These are phyloP conservation scores for Drosophila sordidula DNA, from an alignment of 2,888 invertebrate genomes.

Conservation along the genomic window DNA sequence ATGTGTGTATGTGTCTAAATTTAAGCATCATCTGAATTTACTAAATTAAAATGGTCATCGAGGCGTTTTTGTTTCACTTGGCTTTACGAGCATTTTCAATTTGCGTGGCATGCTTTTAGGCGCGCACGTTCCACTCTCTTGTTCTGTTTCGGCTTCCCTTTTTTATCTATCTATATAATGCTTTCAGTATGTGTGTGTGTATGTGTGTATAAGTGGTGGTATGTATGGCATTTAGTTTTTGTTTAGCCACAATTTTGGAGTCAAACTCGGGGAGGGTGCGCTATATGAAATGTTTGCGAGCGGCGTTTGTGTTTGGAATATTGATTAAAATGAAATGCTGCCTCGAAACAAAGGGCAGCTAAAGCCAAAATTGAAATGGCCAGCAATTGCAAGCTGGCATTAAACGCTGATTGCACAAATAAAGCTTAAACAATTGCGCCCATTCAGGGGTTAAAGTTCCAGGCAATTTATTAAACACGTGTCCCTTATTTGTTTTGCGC, in stretches of 20 bases:
- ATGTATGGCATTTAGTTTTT: conserved; percentile 69
- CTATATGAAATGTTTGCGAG: conserved; percentile 38
- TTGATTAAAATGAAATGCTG: conserved; percentile 68
- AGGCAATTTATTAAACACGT: conserved; percentile 59
- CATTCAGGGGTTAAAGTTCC: conserved; percentile 16
- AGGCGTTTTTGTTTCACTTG: conserved; percentile 55
- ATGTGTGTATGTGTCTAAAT: conserved; percentile 23
- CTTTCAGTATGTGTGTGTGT: neutral
- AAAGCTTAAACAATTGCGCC: conserved; percentile 53
- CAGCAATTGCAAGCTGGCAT: conserved; percentile 62
- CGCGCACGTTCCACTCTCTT: conserved; percentile 42
- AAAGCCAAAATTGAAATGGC: conserved; percentile 35
- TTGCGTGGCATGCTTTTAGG: conserved; percentile 69
- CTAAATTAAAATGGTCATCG: conserved; percentile 76
- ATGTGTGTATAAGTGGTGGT: conserved; percentile 14
- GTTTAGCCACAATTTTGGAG: conserved; percentile 65
- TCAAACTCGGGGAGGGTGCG: conserved; percentile 10
- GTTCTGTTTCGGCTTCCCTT: neutral
- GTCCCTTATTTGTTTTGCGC: conserved; percentile 52
- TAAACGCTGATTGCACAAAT: conserved; percentile 66
- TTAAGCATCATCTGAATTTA: conserved; percentile 71
- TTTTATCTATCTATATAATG: conserved; percentile 31
- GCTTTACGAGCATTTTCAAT: conserved; percentile 71
- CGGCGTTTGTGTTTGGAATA: conserved; percentile 69
- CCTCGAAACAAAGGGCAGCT: conserved; percentile 42